These are phyloP conservation scores for Leuciscus waleckii DNA, from an alignment of 2,797 vertebrate species.

Conservation along the genomic window DNA sequence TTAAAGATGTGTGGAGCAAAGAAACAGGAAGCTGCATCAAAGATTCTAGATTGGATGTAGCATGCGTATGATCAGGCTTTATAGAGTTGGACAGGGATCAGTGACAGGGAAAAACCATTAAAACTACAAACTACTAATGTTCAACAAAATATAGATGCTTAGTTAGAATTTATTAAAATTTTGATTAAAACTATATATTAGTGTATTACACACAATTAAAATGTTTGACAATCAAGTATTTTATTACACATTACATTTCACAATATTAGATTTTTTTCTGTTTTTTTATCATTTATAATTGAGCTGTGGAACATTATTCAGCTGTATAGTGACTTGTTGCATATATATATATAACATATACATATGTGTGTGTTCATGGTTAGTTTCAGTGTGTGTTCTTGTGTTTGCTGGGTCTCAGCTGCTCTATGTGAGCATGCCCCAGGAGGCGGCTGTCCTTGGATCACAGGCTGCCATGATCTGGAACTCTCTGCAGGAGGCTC, in stretches of 20 bases:
- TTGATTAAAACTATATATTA: background rate
- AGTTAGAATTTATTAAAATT: background rate
- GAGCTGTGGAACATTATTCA: background rate
- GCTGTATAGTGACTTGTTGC: background rate
- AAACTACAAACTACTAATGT: background rate
- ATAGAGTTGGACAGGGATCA: background rate
- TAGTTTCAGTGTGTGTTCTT: conserved; percentile 33
- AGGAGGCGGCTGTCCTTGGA: conserved; percentile 68
- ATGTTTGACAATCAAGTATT: background rate
- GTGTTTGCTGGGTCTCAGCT: conserved; percentile 68
- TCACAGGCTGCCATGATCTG: conserved; percentile 57
- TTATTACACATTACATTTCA: too few relatives aligned
- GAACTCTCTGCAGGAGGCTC: conserved; percentile 48
- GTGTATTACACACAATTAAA: background rate
- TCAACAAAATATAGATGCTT: background rate
- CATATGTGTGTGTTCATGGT: background rate
- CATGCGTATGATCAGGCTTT: background rate
- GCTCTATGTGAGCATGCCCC: conserved; percentile 62
- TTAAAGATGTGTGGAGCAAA: conserved; percentile 63
- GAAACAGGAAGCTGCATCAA: conserved; percentile 4
- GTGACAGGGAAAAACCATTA: background rate
- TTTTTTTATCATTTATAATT: background rate
- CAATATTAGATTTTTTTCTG: too few relatives aligned
- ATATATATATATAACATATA: background rate
- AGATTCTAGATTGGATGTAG: conserved; percentile 4